Base-by-base conservation (phyloP, 2,888 invertebrate genomes). In the Aricia artaxerxes region DNA sequence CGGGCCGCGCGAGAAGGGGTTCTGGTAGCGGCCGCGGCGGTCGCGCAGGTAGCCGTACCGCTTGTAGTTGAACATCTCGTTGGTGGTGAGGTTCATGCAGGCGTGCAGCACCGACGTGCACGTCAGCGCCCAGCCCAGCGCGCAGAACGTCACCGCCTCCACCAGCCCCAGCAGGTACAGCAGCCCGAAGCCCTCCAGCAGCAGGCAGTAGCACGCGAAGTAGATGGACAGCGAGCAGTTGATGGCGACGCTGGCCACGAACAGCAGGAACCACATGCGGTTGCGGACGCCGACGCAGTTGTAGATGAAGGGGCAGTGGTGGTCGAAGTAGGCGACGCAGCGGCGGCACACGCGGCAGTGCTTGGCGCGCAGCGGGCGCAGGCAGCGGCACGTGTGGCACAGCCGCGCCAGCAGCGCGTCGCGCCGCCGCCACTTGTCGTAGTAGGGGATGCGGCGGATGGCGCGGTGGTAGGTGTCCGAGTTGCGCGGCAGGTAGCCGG, bases 221-320 rank as follows among this genome's bases (percentile, higher is more conserved):
- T 98, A 98, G 84, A 98, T 97, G 0, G 98, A 97, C 84, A 98
- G 96, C 0, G 97, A 97, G 89, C 98, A 98, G 90, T 98, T 98
- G 81, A 98, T 97, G 11, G 98, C 97, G 53, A 98, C 96, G 85
- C 97, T 97, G 95, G 97, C 96, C 1, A 98, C 97, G 88, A 98
- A 98, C 79, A 98, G 91, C 88, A 98, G 97, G 94, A 98, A 98
- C 98, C 98, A 98, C 95, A 98, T 97, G 86, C 98, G 96, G 92
- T 99, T 99, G 81, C 97, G 96, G 64, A 98, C 95, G 1, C 99
- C 99, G 31, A 99, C 98, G 89, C 99, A 99, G 89, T 99, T 99
- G 91, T 98, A 98, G 85, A 99, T 98, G 88, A 98, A 99, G 0
- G 98, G 98, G 88, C 99, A 99, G 89, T 99, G 98, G 91, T 99